Base-by-base conservation (phyloP, 2,888 invertebrate species). In the Eucera pruinosa region DNA sequence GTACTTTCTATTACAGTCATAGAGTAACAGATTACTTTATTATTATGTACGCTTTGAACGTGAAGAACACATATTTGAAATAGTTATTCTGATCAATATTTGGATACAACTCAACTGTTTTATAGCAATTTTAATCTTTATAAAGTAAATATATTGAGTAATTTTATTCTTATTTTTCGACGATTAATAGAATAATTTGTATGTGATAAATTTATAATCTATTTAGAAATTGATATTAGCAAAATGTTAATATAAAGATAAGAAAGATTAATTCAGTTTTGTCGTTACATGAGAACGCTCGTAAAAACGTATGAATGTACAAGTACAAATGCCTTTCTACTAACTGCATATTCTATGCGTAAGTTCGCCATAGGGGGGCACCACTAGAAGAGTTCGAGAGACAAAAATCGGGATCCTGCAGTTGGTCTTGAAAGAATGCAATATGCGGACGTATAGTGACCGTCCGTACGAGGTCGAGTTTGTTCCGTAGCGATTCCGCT, bases 381-480 rank as follows among this genome's bases (percentile, higher is more conserved):
- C 57, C 70, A 67, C 69, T 57, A 45, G 39, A 61, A 36, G 33
- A 36, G 41, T 20, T 50, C 20, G 23, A 20, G 74, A 36, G 11
- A 41, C 65, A 61, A 67, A 68, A 80, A 74, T 68, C 20, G 11
- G 25, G 55, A 52, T 50, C 48, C 52, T 69, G 66, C 80, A 80
- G 85, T 84, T 71, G 71, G 43, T 76, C 83, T 80, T 52, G 71
- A 74, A 80, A 62, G 73, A 71, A 78, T 77, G 75, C 70, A 62
- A 67, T 78, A 76, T 33, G 52, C 71, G 85, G 83, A 75, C 25
- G 78, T 84, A 60, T 43, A 30, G 73, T 43, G 39, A 48, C 41
- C 33, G 58, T 66, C 48, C 33, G 33, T 39, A 47, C 41, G 54
- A 71, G 55, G 67, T 50, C 57, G 73, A 70, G 47, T 55, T n/a